Evolutionary conservation across 2,888 invertebrate species (phyloP), one percentile per base, ranked within the genome.

Genomic region (Mimas tiliae): DNA sequence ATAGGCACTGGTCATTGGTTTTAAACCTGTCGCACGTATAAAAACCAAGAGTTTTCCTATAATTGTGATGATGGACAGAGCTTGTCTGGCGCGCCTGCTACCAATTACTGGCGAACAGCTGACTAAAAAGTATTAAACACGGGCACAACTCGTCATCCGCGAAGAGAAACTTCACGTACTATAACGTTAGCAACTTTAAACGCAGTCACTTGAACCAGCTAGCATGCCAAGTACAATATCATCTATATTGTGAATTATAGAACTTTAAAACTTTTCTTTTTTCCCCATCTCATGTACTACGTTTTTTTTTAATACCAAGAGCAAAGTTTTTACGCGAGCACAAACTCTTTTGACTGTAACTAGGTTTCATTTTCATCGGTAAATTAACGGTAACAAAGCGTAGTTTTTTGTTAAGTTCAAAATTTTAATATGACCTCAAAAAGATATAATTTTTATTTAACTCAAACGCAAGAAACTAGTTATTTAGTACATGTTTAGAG

Each of bases 101-200:
- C 79, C 79, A 87, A 87, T 87, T 86, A 84, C 78, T 83, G 73
- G 76, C 74, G 77, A 83, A 76, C 82, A 82, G 85, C 82, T 74
- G 84, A 78, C 84, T 82, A 83, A 81, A 77, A 79, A 76, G 76
- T 77, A 78, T 76, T 69, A 81, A 80, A 79, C 75, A 78, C 82
- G 11, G 75, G 77, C 72, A 74, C 74, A 85, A 83, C 81, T 75
- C 72, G 86, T 82, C 85, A 82, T 76, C 78, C 74, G 74, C 75
- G 69, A 71, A 82, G 83, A 80, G 86, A 85, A 87, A 87, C 84
- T 82, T 82, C 74, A 77, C 74, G 74, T 74, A 76, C 72, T 74
- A 81, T 80, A 81, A 78, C 55, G 55, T 16, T 9, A 16, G 38
- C 58, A 34, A 38, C 16, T 42, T 11, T 12, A 58, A 58, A 38